Evolutionary conservation across 2,797 vertebrate genomes (phyloP), one percentile per base, ranked within the genome.

Genomic region (Syngnathus acus): DNA sequence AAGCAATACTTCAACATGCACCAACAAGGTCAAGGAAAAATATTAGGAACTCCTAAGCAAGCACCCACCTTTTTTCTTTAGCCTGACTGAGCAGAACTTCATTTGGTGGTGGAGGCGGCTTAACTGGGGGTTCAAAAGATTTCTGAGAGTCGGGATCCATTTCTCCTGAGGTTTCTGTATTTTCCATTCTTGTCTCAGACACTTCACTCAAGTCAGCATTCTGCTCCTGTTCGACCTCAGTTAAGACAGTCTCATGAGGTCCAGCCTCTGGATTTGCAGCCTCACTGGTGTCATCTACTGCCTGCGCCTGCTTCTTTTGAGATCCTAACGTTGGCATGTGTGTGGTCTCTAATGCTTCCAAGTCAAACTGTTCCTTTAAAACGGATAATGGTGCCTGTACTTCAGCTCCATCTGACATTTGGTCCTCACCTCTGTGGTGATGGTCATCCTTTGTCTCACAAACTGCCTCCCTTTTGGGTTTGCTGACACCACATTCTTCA

Each of bases 91-190:
- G 16, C 4, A 32, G 62, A 53, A 19, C 76, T 69, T 57, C 51
- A 14, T 59, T 58, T 0, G 91, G 90, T 19, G 89, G 89, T 0
- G 90, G 90, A 16, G 91, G 90, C 0, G 90, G 90, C 69, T 90
- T 85, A 16, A 74, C 59, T 1, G 92, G 92, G n/a, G 90, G 91
- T 60, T 84, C 84, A 2, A 83, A 79, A 26, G 69, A 37, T 51
- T 73, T 71, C 37, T 47, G 62, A 62, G 71, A n/a, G 8, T 58
- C 45, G 47, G 61, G 58, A 3, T 19, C 62, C 0, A 5, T 50
- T 55, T 75, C 70, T 61, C 32, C 72, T 11, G 10, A 50, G 1
- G 57, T 66, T 23, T 67, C 59, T 26, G 21, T 21, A 2, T 67
- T 51, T 0, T 76, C 66, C 66, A n/a, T 0, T 26, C 47, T 76